phyloP scores from a whole-genome alignment of 2,797 vertebrate species.

The Notolepis coatsorum region DNA sequence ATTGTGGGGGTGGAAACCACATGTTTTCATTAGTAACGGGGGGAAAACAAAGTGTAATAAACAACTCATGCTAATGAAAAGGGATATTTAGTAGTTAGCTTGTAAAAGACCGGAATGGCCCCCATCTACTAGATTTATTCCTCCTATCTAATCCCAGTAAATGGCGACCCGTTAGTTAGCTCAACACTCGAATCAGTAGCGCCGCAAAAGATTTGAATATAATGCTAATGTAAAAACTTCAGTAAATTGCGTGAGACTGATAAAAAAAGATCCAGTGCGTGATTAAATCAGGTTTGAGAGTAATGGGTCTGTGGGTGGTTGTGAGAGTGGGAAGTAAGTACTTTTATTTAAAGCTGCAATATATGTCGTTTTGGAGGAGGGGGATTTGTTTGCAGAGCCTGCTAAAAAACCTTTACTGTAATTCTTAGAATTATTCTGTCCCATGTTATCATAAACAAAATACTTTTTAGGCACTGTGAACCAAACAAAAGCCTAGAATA shows the following conservation, averaged over 20 bases:
- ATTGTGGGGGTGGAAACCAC: no score
- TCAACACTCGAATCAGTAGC: not conserved
- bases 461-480: no score
- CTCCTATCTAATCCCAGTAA: not conserved
- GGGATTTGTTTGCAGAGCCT: no score
- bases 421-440: no score
- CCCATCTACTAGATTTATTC: not conserved
- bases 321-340: not conserved
- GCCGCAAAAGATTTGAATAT: not conserved
- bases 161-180: not conserved
- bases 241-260: not conserved
- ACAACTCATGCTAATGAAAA: conserved; percentile 10
- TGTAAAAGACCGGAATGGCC: not conserved
- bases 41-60: not conserved
- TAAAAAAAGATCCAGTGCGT: not conserved
- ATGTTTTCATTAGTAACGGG: no score
- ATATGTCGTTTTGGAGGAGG: no score
- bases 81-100: not conserved
- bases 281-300: not conserved
- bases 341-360: not conserved
- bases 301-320: not conserved
- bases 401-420: no score
- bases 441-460: no score
- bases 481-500: no score
- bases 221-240: not conserved